Percentiles rank a stretch among this genome's conserved stretches.
phyloP scores from a whole-genome alignment of 1,140 invertebrate species.

The Probaryconus sp. region DNA sequence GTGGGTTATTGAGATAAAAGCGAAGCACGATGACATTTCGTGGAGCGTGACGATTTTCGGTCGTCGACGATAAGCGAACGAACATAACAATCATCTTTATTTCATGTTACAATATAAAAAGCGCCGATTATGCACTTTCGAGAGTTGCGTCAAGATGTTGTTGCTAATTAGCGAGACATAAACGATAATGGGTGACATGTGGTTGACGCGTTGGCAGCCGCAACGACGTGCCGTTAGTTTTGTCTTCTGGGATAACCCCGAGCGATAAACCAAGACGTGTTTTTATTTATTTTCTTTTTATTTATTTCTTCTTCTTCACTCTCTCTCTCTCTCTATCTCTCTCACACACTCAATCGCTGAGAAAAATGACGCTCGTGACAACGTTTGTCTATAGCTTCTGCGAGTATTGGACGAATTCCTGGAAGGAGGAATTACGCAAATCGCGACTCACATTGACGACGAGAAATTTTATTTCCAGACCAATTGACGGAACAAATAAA shows the following conservation, averaged over 20 bases:
- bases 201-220: constrained; percentile 70
- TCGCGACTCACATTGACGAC: constrained; percentile 49
- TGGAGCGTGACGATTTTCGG: constrained; percentile 1
- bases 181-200: constrained; percentile 76
- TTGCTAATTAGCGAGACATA: constrained; percentile 77
- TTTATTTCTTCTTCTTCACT: too few relatives aligned
- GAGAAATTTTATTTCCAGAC: too few relatives aligned
- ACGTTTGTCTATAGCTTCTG: constrained; percentile 33
- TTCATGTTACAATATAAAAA: constrained; percentile 3
- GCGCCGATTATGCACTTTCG: constrained; percentile 47
- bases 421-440: constrained; percentile 36
- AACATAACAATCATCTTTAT: constrained; percentile 35
- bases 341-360: constrained; percentile 40
- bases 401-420: constrained; percentile 19
- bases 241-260: constrained; percentile 76
- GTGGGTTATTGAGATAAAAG: too few relatives aligned
- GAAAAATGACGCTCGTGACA: constrained; percentile 66
- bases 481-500: too few relatives aligned
- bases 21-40: too few relatives aligned
- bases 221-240: constrained; percentile 76
- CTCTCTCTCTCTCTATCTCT: too few relatives aligned
- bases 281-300: too few relatives aligned
- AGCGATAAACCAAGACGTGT: constrained; percentile 69
- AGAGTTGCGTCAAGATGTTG: constrained; percentile 58
- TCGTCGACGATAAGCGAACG: constrained; percentile 20